Evolutionary conservation across 2,113 vertebrate genomes (phyloP), one percentile per base, ranked within the genome.

Genomic region (Calypte anna): DNA sequence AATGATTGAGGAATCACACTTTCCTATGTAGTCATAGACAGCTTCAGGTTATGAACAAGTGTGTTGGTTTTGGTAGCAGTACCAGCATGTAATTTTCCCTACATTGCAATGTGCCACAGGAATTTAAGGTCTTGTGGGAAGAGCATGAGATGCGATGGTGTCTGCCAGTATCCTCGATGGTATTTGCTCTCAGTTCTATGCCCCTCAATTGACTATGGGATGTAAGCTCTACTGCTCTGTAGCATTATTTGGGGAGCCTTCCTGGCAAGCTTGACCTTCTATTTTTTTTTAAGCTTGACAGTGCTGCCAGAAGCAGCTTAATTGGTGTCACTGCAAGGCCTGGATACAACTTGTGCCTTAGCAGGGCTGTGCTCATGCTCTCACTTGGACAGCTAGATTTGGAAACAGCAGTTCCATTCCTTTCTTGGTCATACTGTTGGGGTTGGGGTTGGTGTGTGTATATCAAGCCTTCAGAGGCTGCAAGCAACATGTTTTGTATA

Each of bases 401-500:
- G 43, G 67, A 63, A 57, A 51, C 27, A 57, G 38, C 9, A 9
- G 20, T 55, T 18, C 25, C 1, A 1, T 15, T 24, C 50, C 50
- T 86, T 80, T 3, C 9, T 57, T 63, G 30, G 46, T 31, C 20
- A 0, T 53, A 8, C 23, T 69, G 2, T 38, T 55, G 40, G 28
- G 44, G 24, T 33, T 91, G 11, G 36, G 8, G 40, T 40, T 40
- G 40, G 40, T 40, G 21, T 48, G 10, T 30, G n/a, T 43, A 9
- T 75, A 28, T 55, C 6, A 23, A 40, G 55, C n/a, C 36, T 74
- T 50, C 51, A 67, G 28, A 87, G 28, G 33, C 72, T 69, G 72
- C 2, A 1, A 50, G 61, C 64, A 44, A 4, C 0, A 0, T 61
- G 8, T 44, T 82, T 79, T 53, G 5, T 64, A 2, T 31, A 3